Conservation (phyloP, 2,797 vertebrate genomes). For the Malurus splendens region DNA sequence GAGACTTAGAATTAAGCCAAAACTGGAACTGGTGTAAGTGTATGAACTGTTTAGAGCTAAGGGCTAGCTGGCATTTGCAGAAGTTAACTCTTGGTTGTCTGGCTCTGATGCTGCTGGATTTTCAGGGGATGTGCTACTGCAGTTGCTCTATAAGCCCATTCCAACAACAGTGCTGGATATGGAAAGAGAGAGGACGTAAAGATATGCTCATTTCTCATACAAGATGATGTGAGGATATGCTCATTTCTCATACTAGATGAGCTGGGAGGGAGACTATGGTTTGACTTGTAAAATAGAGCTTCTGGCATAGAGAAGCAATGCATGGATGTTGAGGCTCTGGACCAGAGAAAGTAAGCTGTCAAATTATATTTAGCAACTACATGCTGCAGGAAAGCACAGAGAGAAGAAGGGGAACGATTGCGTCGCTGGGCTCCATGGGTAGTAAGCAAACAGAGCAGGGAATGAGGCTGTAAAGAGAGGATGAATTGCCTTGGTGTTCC, state of each 20-base stretch:
- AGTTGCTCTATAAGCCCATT: neutral
- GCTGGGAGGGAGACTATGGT: neutral
- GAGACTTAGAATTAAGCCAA: conserved; percentile 27
- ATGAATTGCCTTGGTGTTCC: conserved; percentile 17
- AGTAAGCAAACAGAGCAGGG: neutral
- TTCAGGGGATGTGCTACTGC: neutral
- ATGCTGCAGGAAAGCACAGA: neutral
- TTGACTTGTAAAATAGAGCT: conserved; percentile 23
- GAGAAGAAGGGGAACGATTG: neutral
- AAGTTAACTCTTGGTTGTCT: neutral
- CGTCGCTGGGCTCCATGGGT: neutral
- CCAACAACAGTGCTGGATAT: neutral
- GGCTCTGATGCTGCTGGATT: neutral
- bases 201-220: neutral
- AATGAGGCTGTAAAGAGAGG: conserved; percentile 4
- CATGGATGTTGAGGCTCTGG: conserved; percentile 12
- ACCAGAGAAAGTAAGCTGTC: conserved; percentile 42
- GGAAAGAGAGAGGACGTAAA: neutral
- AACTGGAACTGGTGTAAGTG: conserved; percentile 1
- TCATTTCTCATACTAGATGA: neutral
- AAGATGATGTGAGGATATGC: neutral
- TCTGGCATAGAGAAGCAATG: neutral
- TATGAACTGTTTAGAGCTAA: neutral
- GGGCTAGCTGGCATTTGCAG: neutral
- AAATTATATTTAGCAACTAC: conserved; percentile 13